Evolutionary conservation across 1,140 invertebrate genomes (phyloP), one percentile per base, ranked within the genome.

Genomic region (Luehdorfia chinensis): DNA sequence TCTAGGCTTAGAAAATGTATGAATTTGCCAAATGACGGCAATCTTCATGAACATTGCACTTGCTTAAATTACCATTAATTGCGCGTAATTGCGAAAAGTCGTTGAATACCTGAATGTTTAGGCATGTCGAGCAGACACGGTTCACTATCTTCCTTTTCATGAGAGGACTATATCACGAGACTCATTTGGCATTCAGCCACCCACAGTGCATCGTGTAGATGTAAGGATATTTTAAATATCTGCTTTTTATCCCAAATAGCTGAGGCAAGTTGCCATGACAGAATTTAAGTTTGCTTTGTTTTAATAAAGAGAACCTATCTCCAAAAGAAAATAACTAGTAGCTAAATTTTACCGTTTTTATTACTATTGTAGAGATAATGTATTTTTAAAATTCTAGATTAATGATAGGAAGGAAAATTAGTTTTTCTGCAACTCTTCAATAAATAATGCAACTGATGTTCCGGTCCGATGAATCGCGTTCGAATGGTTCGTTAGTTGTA

Each of bases 131-230:
- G 52, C 52, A 58, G 58, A 45, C 64, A 53, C 44, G 47, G 64
- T 47, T 74, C 56, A 68, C 70, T 74, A 73, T 72, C 71, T 67
- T 66, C 66, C 68, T 68, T 72, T 74, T 68, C 65, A 76, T 68
- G 66, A 66, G 63, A 60, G 63, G 65, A 72, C 74, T 77, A 72
- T 71, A 76, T 78, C 68, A 73, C 69, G 75, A 81, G 80, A 78
- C 73, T 84, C 80, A 84, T 84, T 84, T 84, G 80, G 80, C 80
- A 81, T 81, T 66, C 75, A 70, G 80, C 80, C 80, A 84, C 72
- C 66, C 70, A 77, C 69, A 75, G 72, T 73, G 66, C 62, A 52
- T 66, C 58, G 68, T 62, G 66, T 73, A 69, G 61, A 79, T 74
- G 67, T 57, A 65, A 68, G 59, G 59, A 62, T 62, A 61, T 78